These are phyloP conservation scores for Rhingia campestris DNA, from an alignment of 2,888 invertebrate species.

Conservation along the genomic window DNA sequence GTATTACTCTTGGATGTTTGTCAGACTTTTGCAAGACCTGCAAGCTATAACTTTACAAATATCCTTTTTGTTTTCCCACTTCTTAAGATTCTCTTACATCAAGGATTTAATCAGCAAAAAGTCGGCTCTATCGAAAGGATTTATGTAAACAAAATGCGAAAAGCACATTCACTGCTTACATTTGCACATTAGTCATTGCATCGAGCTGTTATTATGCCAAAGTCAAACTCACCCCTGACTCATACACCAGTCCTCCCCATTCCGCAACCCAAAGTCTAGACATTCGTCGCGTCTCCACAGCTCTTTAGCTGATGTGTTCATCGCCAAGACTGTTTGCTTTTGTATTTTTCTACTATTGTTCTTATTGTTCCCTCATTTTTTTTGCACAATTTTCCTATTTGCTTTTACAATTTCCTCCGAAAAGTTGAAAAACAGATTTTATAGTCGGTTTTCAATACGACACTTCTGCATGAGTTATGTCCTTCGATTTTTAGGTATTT, in stretches of 20 bases:
- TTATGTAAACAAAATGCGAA: too few species aligned
- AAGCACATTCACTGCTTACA: too few species aligned
- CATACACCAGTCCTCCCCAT: neutral
- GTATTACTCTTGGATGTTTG: too few species aligned
- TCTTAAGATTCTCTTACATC: too few species aligned
- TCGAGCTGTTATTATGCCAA: slow-evolving; percentile 6
- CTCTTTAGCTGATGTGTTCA: slow-evolving; percentile 2
- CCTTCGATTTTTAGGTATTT: slow-evolving; percentile 35
- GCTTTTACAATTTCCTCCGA: slow-evolving; percentile 8
- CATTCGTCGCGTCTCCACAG: slow-evolving; percentile 15
- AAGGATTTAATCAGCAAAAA: too few species aligned
- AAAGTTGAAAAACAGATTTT: slow-evolving; percentile 26
- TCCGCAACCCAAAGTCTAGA: slow-evolving; percentile 38
- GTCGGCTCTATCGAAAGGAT: too few species aligned
- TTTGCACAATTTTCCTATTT: slow-evolving; percentile 11
- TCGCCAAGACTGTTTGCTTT: neutral
- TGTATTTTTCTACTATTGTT: neutral
- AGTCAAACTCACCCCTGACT: slow-evolving; percentile 19
- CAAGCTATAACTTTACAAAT: too few species aligned
- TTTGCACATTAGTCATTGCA: slow-evolving; percentile 4
- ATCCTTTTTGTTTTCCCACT: too few species aligned
- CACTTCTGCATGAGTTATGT: slow-evolving; percentile 43
- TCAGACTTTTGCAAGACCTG: too few species aligned
- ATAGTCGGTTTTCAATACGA: slow-evolving; percentile 38
- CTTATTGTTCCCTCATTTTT: slow-evolving; percentile 6